Conservation (phyloP, 2,797 vertebrate genomes). For the Tachyglossus aculeatus region DNA sequence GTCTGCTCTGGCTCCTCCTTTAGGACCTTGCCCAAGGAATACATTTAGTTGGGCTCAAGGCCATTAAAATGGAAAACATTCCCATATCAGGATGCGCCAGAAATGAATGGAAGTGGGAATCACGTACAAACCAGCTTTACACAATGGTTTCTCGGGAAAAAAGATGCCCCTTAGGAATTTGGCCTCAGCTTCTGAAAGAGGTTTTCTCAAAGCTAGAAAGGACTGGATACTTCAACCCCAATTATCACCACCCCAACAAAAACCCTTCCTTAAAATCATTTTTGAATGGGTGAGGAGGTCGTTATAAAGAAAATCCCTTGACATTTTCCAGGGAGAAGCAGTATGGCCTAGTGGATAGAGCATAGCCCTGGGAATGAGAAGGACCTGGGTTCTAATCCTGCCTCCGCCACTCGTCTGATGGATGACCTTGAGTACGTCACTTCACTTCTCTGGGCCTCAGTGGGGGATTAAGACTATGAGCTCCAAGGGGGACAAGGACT, state of each 20-base stretch:
- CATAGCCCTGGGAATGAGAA: neutral
- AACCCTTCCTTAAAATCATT: no score
- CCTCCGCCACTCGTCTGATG: rapidly evolving
- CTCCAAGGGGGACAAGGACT: no score
- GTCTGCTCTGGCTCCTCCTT: neutral
- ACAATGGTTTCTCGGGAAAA: neutral
- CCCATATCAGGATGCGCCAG: neutral
- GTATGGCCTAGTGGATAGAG: neutral
- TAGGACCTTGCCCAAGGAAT: neutral
- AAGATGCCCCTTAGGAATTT: neutral
- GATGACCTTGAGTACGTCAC: neutral
- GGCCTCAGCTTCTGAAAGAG: neutral
- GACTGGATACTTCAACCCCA: neutral
- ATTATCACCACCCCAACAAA: no score
- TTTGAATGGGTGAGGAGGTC: neutral
- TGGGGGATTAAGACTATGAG: rapidly evolving
- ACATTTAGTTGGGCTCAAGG: conserved; percentile 4
- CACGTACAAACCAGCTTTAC: neutral
- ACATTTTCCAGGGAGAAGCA: no score
- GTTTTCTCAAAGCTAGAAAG: neutral
- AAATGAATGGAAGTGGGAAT: neutral
- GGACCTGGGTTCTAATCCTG: no score
- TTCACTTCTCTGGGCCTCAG: neutral
- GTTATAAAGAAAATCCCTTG: neutral
- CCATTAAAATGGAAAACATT: neutral